phyloP scores from a whole-genome alignment of 1,140 invertebrate genomes.

The Aphis craccivora region DNA sequence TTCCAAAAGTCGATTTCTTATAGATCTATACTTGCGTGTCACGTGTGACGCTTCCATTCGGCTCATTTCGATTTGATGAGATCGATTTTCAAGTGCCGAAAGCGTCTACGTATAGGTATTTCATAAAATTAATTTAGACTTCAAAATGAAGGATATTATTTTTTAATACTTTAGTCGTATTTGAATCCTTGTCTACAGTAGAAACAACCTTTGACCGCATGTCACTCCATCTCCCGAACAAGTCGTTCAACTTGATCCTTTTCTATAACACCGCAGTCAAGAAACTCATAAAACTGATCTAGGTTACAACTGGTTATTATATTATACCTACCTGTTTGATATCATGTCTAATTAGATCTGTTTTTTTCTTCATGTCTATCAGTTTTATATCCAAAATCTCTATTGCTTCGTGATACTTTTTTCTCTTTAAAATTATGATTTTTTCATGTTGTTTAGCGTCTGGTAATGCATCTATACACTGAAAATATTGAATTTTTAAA shows the following conservation, averaged over 20 bases:
- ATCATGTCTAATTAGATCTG: slow-evolving; percentile 70
- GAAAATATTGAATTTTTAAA: slow-evolving; percentile 20
- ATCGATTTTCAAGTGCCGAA: slow-evolving; percentile 76
- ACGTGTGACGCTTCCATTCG: slow-evolving; percentile 81
- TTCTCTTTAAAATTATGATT: slow-evolving; percentile 60
- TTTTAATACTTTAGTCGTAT: slow-evolving; percentile 16
- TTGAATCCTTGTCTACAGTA: background rate
- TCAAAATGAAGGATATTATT: background rate
- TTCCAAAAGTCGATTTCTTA: slow-evolving; percentile 63
- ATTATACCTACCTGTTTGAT: slow-evolving; percentile 54
- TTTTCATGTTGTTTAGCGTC: background rate
- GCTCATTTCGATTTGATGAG: slow-evolving; percentile 78
- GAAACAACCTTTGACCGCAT: slow-evolving; percentile 32
- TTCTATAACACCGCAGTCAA: slow-evolving; percentile 39
- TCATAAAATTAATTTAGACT: slow-evolving; percentile 21
- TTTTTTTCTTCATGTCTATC: slow-evolving; percentile 76
- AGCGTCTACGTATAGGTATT: slow-evolving; percentile 67
- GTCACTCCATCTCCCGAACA: slow-evolving; percentile 50
- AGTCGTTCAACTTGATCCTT: slow-evolving; percentile 49
- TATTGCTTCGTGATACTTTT: slow-evolving; percentile 68
- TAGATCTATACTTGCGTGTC: slow-evolving; percentile 77
- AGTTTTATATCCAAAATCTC: slow-evolving; percentile 76
- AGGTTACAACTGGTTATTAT: slow-evolving; percentile 11
- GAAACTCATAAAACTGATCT: slow-evolving; percentile 1
- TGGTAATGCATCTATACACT: slow-evolving; percentile 44